Conservation (phyloP, 2,113 vertebrate species). For the Leptodactylus fuscus region DNA sequence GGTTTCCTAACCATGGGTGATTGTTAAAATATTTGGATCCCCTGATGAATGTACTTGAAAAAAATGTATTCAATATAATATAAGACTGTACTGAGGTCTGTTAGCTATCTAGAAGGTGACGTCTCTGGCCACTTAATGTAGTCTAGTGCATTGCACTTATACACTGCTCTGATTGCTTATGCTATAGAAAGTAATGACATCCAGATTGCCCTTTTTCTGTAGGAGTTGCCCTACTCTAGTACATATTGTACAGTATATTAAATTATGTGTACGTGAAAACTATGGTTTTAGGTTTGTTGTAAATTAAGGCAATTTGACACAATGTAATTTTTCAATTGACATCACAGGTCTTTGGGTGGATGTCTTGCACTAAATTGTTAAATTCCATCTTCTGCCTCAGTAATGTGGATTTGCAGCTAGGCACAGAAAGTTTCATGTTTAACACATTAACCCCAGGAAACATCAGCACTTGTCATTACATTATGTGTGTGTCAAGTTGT, state of each 20-base stretch:
- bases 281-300: background rate
- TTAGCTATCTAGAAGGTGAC: slow-evolving; percentile 15
- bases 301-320: slow-evolving; percentile 16
- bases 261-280: slow-evolving; percentile 21
- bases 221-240: background rate
- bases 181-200: slow-evolving; percentile 30
- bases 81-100: background rate
- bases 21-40: too few species aligned
- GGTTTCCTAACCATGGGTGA: too few species aligned
- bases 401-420: slow-evolving; percentile 7
- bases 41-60: too few species aligned
- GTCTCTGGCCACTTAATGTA: background rate
- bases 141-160: background rate
- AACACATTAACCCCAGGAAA: slow-evolving; percentile 45
- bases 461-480: slow-evolving; percentile 38
- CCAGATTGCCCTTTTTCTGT: background rate
- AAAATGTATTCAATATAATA: background rate
- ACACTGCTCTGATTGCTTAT: background rate
- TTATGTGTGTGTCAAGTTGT: slow-evolving; percentile 28
- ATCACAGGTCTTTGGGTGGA: background rate
- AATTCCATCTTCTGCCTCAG: background rate
- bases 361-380: background rate
- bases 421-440: slow-evolving; percentile 21
- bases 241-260: slow-evolving; percentile 3
- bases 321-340: slow-evolving; percentile 9